Evolutionary conservation across 1,140 invertebrate species (phyloP).

Genomic region (Dufourea novaeangliae): DNA sequence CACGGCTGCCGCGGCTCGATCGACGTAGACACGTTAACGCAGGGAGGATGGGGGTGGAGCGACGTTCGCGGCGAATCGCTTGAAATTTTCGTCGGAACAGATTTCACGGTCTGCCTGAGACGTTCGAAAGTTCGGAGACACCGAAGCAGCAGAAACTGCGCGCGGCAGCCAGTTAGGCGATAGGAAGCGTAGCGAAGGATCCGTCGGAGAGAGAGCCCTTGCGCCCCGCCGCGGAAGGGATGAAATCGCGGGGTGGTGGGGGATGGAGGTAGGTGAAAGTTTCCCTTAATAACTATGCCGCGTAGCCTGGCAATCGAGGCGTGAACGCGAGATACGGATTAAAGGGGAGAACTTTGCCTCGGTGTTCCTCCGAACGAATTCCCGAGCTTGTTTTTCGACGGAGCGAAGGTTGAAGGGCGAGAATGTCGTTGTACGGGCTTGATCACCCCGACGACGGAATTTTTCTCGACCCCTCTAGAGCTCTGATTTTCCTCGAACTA

Average conservation of each 20-base stretch:
- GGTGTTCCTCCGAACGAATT: constrained; percentile 51
- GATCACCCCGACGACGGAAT: constrained; percentile 39
- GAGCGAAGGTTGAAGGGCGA: constrained; percentile 14
- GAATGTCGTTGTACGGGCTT: constrained; percentile 33
- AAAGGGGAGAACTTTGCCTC: constrained; percentile 66
- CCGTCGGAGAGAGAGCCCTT: constrained; percentile 14
- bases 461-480: constrained; percentile 23
- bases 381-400: constrained; percentile 55
- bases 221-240: neutral
- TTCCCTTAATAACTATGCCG: constrained; percentile 73
- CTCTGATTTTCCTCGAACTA: no score
- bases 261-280: constrained; percentile 57
- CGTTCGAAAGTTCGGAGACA: constrained; percentile 69
- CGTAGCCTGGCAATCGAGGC: constrained; percentile 66
- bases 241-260: neutral
- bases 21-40: no score
- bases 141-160: constrained; percentile 54
- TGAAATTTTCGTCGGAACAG: constrained; percentile 66
- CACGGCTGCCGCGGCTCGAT: constrained; percentile 26
- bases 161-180: constrained; percentile 1
- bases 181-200: constrained; percentile 18
- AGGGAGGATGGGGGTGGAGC: no score
- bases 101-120: constrained; percentile 72
- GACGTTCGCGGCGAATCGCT: constrained; percentile 55
- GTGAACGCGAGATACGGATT: constrained; percentile 73